Evolutionary conservation across 2,888 invertebrate species (phyloP), one percentile per base, ranked within the genome.

Genomic region (Drosophila hamatofila): DNA sequence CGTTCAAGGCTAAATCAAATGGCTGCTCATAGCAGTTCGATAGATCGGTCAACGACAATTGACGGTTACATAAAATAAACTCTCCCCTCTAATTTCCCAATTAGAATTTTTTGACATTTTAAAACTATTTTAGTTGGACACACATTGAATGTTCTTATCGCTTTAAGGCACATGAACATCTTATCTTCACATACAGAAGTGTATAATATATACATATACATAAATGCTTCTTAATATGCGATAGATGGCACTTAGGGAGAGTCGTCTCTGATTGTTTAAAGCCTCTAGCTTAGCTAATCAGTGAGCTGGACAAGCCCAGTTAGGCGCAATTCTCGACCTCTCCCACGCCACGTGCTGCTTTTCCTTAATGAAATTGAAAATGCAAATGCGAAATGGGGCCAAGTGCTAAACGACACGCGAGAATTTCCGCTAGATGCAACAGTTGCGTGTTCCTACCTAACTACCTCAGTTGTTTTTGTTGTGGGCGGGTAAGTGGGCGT

Each of bases 361-460:
- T 65, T 71, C 18, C 58, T 52, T 75, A 72, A 75, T 78, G 67
- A 49, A 75, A 70, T 56, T 63, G 33, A 23, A 57, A 57, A 57
- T 55, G 23, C 39, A 51, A 61, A 67, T 71, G 55, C 23, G 49
- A 71, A 58, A 48, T 27, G 21, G 27, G 56, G 46, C 39, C 48
- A 56, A 81, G 39, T 63, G 66, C 67, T 51, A 30, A 23, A 21
- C 25, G 54, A 49, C 84, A 82, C 59, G 79, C 82, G 37, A 81
- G 46, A 74, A 48, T 61, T 48, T 25, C 16, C 59, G 27, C 58
- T 56, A 77, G 48, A 66, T 63, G 87, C 82, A 83, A 83, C 83
- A 83, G 88, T 84, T 87, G 81, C 80, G 57, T 71, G 77, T 14
- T 25, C 3, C 16, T 12, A 37, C 11, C 11, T 14, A 27, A 27